A percentile compares a stretch with the other conserved stretches of the same genome.
phyloP scores from a whole-genome alignment of 2,888 invertebrate species.

The Mimas tiliae region DNA sequence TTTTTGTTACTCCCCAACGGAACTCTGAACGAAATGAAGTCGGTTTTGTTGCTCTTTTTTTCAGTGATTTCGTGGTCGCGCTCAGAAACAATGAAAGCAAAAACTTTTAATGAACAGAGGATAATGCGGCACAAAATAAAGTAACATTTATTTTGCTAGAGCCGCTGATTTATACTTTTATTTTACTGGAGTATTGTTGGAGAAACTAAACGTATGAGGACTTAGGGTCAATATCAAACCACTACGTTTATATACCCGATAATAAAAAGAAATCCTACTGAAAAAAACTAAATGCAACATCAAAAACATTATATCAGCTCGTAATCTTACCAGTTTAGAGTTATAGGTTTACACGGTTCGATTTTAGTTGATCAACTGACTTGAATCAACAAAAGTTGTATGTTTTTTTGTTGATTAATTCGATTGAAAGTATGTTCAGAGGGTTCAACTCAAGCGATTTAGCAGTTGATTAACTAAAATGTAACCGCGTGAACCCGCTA shows the following conservation, averaged over 20 bases:
- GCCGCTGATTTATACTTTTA: constrained; percentile 35
- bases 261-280: background rate
- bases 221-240: background rate
- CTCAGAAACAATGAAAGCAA: constrained; percentile 34
- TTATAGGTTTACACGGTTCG: too few species aligned
- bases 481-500: too few species aligned
- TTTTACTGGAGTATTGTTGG: constrained; percentile 11
- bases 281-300: too few species aligned
- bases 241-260: too few species aligned
- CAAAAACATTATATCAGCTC: too few species aligned
- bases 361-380: too few species aligned
- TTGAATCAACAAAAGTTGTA: too few species aligned
- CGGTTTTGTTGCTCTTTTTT: constrained; percentile 17
- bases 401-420: too few species aligned
- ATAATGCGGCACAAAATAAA: constrained; percentile 37
- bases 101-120: constrained; percentile 48
- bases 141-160: constrained; percentile 34
- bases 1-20: background rate
- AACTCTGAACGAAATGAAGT: constrained; percentile 10
- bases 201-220: background rate
- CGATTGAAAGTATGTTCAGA: too few species aligned
- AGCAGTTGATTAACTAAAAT: too few species aligned
- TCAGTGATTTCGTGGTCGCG: constrained; percentile 20
- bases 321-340: too few species aligned
- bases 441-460: too few species aligned